Evolutionary conservation across 1,140 invertebrate species (phyloP), one percentile per base, ranked within the genome.

Genomic region (Sweltsa coloradensis): DNA sequence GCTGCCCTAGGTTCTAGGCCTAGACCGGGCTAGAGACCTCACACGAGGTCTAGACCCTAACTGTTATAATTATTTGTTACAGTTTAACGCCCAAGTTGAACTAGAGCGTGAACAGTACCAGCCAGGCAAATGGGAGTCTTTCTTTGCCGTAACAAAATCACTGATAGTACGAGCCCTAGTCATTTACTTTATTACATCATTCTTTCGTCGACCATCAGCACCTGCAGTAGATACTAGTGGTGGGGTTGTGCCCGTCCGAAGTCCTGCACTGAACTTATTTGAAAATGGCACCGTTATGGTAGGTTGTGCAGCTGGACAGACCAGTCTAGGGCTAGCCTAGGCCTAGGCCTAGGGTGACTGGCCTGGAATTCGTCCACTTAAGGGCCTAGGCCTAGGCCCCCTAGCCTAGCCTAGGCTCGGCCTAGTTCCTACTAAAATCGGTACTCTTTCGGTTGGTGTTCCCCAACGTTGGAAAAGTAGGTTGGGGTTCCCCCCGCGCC

Each of bases 161-260:
- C 62, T 93, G 16, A 81, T 93, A 36, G 72, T 95, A 40, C 72
- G 93, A 56, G 90, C 85, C 34, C 64, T 97, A 21, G 83, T 97
- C 41, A 88, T 97, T 51, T 98, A 97, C 67, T 90, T 95, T 55
- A 85, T 97, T 9, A 88, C 83, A 45, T 90, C 85, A 24, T 87
- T 94, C 64, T 95, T 97, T 64, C 75, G 86, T 51, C 70, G 74
- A 54, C 73, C 78, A 3, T 62, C 74, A 51, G 57, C 72, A 36
- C 60, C 70, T 39, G 62, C 71, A 34, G 41, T 49, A 11, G 51
- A 56, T 41, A 58, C 67, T 40, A 41, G 52, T 27, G 53, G 53
- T 53, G 62, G 53, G 41, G 61, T 60, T 16, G 57, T 57, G 13
- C 51, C 64, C 11, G 26, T 63, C 6, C 68, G 69, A 47, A 59